Percentiles rank a stretch among this genome's conserved stretches.
Conservation (phyloP, 2,797 vertebrate species). For the Heteromormyrus szaboi region DNA sequence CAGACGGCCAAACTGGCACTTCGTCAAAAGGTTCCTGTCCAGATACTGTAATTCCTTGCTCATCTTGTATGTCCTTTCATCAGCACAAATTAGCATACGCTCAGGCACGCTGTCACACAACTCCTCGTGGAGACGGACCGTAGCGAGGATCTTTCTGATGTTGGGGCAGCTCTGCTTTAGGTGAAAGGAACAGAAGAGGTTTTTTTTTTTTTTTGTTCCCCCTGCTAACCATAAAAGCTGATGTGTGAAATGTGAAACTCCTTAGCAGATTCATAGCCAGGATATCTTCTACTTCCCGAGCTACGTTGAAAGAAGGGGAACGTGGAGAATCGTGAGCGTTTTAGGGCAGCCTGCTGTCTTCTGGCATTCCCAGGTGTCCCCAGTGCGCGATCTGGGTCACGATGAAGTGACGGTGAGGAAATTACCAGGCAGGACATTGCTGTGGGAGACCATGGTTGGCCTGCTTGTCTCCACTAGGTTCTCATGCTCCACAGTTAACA, state of each 20-base stretch:
- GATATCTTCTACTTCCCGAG: neutral
- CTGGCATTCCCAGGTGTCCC: neutral
- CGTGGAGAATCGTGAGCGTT: neutral
- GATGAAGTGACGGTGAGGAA: neutral
- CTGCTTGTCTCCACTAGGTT: constrained; percentile 21
- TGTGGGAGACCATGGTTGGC: constrained; percentile 25
- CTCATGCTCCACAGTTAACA: constrained; percentile 27
- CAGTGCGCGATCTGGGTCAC: neutral
- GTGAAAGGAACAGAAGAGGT: neutral
- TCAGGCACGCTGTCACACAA: neutral
- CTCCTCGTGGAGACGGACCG: neutral
- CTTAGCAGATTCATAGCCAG: neutral
- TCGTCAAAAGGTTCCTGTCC: neutral
- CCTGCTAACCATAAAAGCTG: neutral
- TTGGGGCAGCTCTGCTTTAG: neutral
- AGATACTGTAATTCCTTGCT: neutral
- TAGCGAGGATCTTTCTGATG: neutral
- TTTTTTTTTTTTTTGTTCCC: neutral
- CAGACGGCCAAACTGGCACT: neutral
- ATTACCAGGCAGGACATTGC: neutral
- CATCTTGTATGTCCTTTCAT: neutral
- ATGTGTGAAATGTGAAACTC: constrained; percentile 5
- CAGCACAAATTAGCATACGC: neutral
- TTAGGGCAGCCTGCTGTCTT: neutral
- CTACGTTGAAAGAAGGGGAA: neutral